Base-by-base conservation (phyloP, 2,113 vertebrate species). In the Catharus minimus region DNA sequence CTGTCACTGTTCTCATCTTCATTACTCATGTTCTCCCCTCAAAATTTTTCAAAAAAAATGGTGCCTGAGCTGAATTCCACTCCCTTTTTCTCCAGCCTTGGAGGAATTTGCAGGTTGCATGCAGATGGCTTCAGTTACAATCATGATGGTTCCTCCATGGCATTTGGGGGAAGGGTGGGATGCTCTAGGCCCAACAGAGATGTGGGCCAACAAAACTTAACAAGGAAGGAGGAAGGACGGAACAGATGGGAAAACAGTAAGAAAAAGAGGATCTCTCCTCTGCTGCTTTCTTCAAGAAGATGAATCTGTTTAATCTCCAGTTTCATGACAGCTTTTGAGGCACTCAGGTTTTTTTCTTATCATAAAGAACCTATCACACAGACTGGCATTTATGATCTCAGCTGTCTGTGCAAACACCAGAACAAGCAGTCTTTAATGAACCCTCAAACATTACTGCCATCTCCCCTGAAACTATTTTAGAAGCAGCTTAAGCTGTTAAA, bases 381-480 rank as follows among this genome's bases (percentile, higher is more conserved):
- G 93, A 95, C 2, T 94, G 94, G 80, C 94, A 96, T 91, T 96
- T 92, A 94, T 61, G 78, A 96, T 96, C 86, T 93, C 80, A 91
- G 89, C 85, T 95, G 94, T 73, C 94, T 95, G 90, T 88, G 86
- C 91, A 94, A 97, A 96, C 85, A 96, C 79, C 86, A 92, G 93
- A 82, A 96, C 92, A 71, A 94, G 75, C 76, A 96, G 80, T 87
- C 97, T 94, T 94, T 97, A 97, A 96, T 87, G 92, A 97, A 92
- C n/a, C 69, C 55, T 91, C 92, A 91, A 95, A 96, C 67, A 95
- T 96, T 90, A 95, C 83, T 61, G 85, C 89, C 71, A 86, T 86
- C 82, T 93, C 30, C 88, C 83, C 79, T 69, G 46, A 60, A 75
- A 86, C 89, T 89, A 86, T 82, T 96, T 73, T 76, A 94, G 91